A percentile compares a stretch with the other conserved stretches of the same genome.
phyloP scores from a whole-genome alignment of 2,888 invertebrate species.

The Sarcophaga variegata region DNA sequence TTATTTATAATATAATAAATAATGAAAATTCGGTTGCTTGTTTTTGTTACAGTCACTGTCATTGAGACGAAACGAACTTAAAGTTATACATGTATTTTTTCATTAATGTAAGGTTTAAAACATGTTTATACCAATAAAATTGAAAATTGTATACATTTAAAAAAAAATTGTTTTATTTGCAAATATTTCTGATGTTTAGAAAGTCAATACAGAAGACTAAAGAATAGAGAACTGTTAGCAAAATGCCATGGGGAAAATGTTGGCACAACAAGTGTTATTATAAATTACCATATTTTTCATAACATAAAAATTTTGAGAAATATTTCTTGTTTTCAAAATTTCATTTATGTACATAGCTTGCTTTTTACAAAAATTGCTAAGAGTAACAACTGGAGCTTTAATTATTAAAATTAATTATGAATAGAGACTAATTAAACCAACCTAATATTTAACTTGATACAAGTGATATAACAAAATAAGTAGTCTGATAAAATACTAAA shows the following conservation, averaged over 20 bases:
- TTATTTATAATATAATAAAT: background rate
- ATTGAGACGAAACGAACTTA: slow-evolving; percentile 24
- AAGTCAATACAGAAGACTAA: no score
- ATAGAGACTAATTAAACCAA: no score
- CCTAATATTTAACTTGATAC: slow-evolving; percentile 17
- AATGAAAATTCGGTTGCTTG: slow-evolving; percentile 5
- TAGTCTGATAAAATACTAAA: background rate
- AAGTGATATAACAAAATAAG: slow-evolving; percentile 10
- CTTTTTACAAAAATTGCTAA: background rate
- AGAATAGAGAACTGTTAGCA: no score
- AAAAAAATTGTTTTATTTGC: no score
- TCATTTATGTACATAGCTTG: no score
- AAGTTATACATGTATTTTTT: slow-evolving; percentile 38
- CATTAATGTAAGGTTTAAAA: slow-evolving; percentile 29
- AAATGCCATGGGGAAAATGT: no score
- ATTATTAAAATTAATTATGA: no score
- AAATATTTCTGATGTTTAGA: no score
- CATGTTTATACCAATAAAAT: slow-evolving; percentile 55
- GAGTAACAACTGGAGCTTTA: background rate
- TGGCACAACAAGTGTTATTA: no score
- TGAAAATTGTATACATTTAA: slow-evolving; percentile 17
- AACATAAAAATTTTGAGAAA: no score
- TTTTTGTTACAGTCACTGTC: slow-evolving; percentile 23
- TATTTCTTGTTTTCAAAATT: no score
- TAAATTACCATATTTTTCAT: no score